These are phyloP conservation scores for Torymus texanus DNA, from an alignment of 2,888 invertebrate genomes.

Conservation along the genomic window DNA sequence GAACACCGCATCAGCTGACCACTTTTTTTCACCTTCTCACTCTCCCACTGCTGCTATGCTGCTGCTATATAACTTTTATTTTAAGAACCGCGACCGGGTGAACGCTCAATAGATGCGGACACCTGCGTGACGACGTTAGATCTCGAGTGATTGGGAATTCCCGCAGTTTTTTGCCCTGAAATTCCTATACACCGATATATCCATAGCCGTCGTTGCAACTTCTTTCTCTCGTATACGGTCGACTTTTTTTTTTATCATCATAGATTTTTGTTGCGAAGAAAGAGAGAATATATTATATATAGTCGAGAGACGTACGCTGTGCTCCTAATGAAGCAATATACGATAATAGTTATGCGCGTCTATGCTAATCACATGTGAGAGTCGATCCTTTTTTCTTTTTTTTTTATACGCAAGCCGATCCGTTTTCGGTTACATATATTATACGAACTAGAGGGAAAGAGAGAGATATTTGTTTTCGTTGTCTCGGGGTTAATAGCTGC, in stretches of 20 bases:
- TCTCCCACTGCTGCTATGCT: neutral
- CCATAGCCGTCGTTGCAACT: neutral
- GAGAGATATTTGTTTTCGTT: neutral
- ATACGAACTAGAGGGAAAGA: too few species aligned
- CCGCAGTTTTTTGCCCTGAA: slow-evolving; percentile 8
- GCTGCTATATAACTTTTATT: slow-evolving; percentile 17
- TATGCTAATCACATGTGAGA: slow-evolving; percentile 10
- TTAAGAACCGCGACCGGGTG: slow-evolving; percentile 8
- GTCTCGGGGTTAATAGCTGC: slow-evolving; percentile 11
- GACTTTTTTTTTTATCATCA: neutral
- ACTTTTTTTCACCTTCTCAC: neutral
- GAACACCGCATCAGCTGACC: too few species aligned
- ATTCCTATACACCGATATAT: neutral
- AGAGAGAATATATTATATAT: slow-evolving; percentile 13
- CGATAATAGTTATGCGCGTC: slow-evolving; percentile 15
- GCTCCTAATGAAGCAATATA: slow-evolving; percentile 31
- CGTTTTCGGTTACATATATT: too few species aligned
- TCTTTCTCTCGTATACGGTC: neutral
- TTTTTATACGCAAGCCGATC: neutral
- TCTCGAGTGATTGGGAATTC: slow-evolving; percentile 29
- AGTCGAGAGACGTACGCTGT: slow-evolving; percentile 8
- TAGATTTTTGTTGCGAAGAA: neutral
- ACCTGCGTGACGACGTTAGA: slow-evolving; percentile 31
- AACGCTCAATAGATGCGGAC: neutral
- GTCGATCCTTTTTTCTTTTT: neutral